Evolutionary conservation across 2,888 invertebrate genomes (phyloP), one percentile per base, ranked within the genome.

Genomic region (Ryuthela nishihirai): DNA sequence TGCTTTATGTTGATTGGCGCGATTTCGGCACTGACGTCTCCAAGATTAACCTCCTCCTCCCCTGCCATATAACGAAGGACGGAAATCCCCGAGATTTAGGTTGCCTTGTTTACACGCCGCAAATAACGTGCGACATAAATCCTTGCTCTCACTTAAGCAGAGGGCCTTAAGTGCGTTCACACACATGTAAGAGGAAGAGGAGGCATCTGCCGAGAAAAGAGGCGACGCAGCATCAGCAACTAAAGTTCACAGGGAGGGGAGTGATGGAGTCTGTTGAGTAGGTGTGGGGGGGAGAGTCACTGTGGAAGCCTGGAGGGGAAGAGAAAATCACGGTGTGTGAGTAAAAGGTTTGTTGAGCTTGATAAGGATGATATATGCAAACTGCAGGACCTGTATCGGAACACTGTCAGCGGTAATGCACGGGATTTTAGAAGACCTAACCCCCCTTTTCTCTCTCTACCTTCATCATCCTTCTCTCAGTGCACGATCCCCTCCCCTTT

Each of bases 361-460:
- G 56, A 56, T 56, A 56, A 56, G 56, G 43, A 50, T 56, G 56
- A 56, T 56, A 43, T 50, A 56, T 56, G 50, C 56, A 56, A 50
- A 56, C 56, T 35, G 56, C 54, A 42, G 34, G n/a, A 34, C 26
- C 24, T 44, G 38, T 39, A 26, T 42, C 44, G 40, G 50, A 56
- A 42, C 44, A 32, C 50, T 50, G 56, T 56, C 56, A 56, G 49
- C 41, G 50, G 45, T 56, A 50, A 56, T 56, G 46, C 56, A 50
- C 46, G 29, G 46, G 56, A 47, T 54, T 54, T 54, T 54, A 43
- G 34, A 49, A 55, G 43, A 48, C 46, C 54, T 41, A 7, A 9
- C 39, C 29, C 15, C 34, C 36, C 20, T 26, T n/a, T n/a, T n/a
- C n/a, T n/a, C n/a, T n/a, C n/a, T n/a, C n/a, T n/a, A n/a, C n/a